Percentiles rank a stretch among this genome's conserved stretches.
Evolutionary conservation across 1,140 invertebrate species (phyloP).

Genomic region (Lysiphlebus fabarum): DNA sequence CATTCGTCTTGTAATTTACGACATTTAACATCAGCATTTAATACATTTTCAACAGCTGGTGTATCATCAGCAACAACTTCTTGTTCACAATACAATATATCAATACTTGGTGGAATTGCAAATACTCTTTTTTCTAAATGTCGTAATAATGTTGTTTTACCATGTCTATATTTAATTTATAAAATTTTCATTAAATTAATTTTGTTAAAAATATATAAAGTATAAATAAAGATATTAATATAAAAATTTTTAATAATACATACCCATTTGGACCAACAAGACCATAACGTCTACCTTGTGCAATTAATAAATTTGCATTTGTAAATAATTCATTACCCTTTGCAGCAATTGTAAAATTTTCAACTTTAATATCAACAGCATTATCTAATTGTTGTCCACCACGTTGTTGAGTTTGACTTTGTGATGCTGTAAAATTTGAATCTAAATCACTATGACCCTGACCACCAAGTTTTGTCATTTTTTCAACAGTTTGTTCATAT

Average conservation of each 20-base stretch:
- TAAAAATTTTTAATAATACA: slow-evolving; percentile 30
- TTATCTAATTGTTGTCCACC: slow-evolving; percentile 83
- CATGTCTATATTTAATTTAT: slow-evolving; percentile 68
- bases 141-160: slow-evolving; percentile 96
- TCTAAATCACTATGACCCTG: slow-evolving; percentile 84
- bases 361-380: slow-evolving; percentile 96
- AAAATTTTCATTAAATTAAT: slow-evolving; percentile 7
- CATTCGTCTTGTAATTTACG: slow-evolving; percentile 78
- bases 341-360: slow-evolving; percentile 97
- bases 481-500: slow-evolving; percentile 88
- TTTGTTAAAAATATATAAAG: not conserved
- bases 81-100: slow-evolving; percentile 98
- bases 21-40: slow-evolving; percentile 89
- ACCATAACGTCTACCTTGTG: slow-evolving; percentile 91
- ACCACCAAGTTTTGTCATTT: slow-evolving; percentile 82
- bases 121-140: slow-evolving; percentile 88
- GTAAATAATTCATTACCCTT: slow-evolving; percentile 97
- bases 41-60: slow-evolving; percentile 86
- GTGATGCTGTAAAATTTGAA: slow-evolving; percentile 94
- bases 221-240: slow-evolving; percentile 20
- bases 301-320: slow-evolving; percentile 93
- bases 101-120: slow-evolving; percentile 93
- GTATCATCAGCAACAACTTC: slow-evolving; percentile 93
- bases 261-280: slow-evolving; percentile 97
- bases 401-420: slow-evolving; percentile 52